These are phyloP conservation scores for Apodemia zela DNA, from an alignment of 2,888 invertebrate genomes.

Conservation along the genomic window DNA sequence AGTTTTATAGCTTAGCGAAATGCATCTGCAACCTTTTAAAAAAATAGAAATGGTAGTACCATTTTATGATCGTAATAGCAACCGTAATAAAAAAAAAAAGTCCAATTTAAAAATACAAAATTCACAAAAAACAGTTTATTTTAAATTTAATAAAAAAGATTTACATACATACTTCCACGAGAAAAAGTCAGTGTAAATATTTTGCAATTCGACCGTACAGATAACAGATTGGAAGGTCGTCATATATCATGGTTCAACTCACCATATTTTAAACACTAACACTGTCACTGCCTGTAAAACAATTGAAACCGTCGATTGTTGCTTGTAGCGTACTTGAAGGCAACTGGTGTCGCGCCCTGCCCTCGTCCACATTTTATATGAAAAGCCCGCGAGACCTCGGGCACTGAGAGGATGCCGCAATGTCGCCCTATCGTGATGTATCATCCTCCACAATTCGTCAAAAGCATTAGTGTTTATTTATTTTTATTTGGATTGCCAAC, in stretches of 20 bases:
- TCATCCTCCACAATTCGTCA: constrained; percentile 40
- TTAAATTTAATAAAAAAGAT: not conserved
- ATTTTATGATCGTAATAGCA: too few relatives aligned
- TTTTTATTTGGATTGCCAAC: too few relatives aligned
- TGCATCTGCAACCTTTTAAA: too few relatives aligned
- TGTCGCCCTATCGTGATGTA: constrained; percentile 56
- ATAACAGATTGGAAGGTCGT: not conserved
- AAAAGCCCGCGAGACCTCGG: constrained; percentile 54
- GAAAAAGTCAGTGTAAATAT: not conserved
- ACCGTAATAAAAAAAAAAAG: too few relatives aligned
- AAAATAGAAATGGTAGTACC: too few relatives aligned
- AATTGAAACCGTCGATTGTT: constrained; percentile 45
- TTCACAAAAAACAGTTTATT: not conserved
- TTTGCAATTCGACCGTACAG: not conserved
- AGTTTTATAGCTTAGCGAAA: not conserved
- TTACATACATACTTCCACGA: not conserved
- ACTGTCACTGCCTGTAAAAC: constrained; percentile 46
- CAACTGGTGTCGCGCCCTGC: constrained; percentile 66
- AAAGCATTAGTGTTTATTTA: constrained; percentile 34
- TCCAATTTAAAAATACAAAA: too few relatives aligned
- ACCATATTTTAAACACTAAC: constrained; percentile 41
- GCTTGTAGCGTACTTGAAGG: constrained; percentile 43
- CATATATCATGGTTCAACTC: not conserved
- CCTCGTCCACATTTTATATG: constrained; percentile 54
- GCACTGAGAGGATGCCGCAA: constrained; percentile 58